phyloP scores from a whole-genome alignment of 1,140 invertebrate genomes.

The Proales similis region DNA sequence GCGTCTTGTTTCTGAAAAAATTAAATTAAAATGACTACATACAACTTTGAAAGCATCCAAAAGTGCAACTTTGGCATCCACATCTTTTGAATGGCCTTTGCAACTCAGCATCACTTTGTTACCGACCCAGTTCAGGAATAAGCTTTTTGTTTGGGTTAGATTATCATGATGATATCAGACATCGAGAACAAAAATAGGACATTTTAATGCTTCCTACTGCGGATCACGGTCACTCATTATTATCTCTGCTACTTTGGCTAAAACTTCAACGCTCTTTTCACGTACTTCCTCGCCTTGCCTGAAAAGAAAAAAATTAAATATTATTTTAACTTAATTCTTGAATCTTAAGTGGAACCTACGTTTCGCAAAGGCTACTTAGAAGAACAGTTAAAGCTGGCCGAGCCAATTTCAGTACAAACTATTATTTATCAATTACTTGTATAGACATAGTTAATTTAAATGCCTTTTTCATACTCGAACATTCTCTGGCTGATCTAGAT shows the following conservation, averaged over 20 bases:
- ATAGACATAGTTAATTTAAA: neutral
- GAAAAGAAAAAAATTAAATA: no score
- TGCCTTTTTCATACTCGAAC: neutral
- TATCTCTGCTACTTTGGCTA: constrained; percentile 18
- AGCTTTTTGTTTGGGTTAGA: constrained; percentile 3
- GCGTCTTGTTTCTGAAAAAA: neutral
- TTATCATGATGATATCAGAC: no score
- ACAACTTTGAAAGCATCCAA: constrained; percentile 14
- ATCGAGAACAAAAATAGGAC: neutral
- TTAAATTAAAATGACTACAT: constrained; percentile 1
- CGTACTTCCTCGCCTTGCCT: no score
- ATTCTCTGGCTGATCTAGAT: constrained; percentile 34
- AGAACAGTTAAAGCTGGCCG: constrained; percentile 12
- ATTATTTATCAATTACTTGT: neutral
- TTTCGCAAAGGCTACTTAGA: constrained; percentile 11
- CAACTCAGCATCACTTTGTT: neutral
- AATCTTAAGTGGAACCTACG: no score
- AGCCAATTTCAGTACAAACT: constrained; percentile 34
- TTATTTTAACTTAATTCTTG: no score
- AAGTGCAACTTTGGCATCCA: constrained; percentile 1
- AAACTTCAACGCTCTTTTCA: constrained; percentile 29
- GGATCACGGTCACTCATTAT: constrained; percentile 31
- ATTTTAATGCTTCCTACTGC: neutral
- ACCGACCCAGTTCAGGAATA: constrained; percentile 11
- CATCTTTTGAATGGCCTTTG: constrained; percentile 17